phyloP scores from a whole-genome alignment of 2,797 vertebrate genomes.

The Poeciliopsis paucimaculata region DNA sequence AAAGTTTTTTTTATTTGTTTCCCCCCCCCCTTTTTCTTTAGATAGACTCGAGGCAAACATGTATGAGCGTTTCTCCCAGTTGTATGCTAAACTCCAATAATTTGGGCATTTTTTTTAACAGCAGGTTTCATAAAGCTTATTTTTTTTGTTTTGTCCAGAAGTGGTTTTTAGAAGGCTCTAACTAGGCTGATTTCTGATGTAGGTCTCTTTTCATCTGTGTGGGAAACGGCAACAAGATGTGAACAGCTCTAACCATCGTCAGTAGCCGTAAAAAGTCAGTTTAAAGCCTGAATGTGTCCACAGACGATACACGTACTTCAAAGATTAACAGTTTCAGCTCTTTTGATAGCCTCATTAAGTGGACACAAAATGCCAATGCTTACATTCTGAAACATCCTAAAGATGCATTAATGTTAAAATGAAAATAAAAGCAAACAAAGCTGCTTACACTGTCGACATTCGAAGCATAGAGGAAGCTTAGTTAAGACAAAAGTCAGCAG shows the following conservation, averaged over 20 bases:
- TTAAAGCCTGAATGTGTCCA: slow-evolving; percentile 30
- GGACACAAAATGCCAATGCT: slow-evolving; percentile 34
- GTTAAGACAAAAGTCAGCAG: slow-evolving; percentile 39
- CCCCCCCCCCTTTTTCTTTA: too few relatives aligned
- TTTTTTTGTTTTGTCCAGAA: not conserved
- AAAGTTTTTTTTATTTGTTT: not conserved
- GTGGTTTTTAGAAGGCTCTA: not conserved
- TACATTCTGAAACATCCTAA: slow-evolving; percentile 2
- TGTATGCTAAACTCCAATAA: not conserved
- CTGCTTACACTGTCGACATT: not conserved
- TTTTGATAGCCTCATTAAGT: slow-evolving; percentile 7
- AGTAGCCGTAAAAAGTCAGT: slow-evolving; percentile 26
- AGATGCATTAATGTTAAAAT: slow-evolving; percentile 24
- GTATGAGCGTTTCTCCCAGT: not conserved
- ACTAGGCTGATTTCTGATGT: not conserved
- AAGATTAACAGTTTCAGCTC: slow-evolving; percentile 28
- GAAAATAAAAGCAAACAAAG: slow-evolving; percentile 25
- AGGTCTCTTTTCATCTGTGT: not conserved
- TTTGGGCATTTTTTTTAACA: not conserved
- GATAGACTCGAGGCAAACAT: not conserved
- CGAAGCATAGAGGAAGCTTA: slow-evolving; percentile 25
- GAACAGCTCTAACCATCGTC: slow-evolving; percentile 38
- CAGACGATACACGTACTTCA: not conserved
- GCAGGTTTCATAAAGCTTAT: not conserved
- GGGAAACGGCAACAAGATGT: slow-evolving; percentile 33